Conservation (phyloP, 2,797 vertebrate species). For the Morelia viridis region DNA sequence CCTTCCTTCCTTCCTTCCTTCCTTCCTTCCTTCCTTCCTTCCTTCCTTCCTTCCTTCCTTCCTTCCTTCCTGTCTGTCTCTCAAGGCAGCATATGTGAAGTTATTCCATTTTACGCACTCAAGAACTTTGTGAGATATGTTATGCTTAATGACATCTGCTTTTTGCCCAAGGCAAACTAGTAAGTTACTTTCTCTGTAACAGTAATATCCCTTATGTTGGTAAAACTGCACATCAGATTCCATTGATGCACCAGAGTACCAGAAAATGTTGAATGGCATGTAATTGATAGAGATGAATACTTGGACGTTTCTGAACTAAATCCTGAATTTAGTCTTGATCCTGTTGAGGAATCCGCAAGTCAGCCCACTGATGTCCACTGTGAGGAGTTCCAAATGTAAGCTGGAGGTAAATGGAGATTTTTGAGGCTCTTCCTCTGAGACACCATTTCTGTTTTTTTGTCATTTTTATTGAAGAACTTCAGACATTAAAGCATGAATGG, state of each 20-base stretch:
- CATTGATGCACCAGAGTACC: background rate
- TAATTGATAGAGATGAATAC: background rate
- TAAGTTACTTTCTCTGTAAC: background rate
- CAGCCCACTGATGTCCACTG: background rate
- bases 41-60: too few relatives aligned
- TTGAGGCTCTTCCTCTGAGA: background rate
- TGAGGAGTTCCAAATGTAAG: background rate
- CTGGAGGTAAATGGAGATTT: background rate
- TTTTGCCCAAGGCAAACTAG: background rate
- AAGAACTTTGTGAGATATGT: background rate
- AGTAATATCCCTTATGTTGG: background rate
- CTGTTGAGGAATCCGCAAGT: background rate
- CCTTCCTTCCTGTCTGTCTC: background rate
- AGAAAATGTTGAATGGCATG: background rate
- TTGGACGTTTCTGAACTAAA: background rate
- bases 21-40: background rate
- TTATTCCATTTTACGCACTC: conserved; percentile 1
- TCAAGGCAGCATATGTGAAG: background rate
- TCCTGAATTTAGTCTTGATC: background rate
- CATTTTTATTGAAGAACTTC: background rate
- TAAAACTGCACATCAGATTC: background rate
- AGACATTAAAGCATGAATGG: too few relatives aligned
- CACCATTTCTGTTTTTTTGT: background rate
- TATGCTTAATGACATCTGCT: background rate
- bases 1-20: too few relatives aligned